Base-by-base conservation (phyloP, 2,888 invertebrate species). In the Leptarthrus brevirostris region DNA sequence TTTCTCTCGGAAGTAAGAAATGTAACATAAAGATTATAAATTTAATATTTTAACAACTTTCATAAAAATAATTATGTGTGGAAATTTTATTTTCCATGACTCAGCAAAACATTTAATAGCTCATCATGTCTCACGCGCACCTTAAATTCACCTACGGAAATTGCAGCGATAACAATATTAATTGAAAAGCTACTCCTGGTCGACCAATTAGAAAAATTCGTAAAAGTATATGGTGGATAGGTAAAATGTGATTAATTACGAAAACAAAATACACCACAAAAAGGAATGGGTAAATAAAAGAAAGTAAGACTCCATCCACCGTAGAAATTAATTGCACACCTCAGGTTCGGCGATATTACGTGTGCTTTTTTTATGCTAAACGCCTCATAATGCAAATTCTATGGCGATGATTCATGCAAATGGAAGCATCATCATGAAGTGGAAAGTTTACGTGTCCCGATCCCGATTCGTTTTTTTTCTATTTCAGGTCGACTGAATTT, bases 401-500 rank as follows among this genome's bases (percentile, higher is more conserved):
- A 30, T 6, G 52, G 30, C 36, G 30, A 16, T 69, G 69, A 69
- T 24, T 69, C 69, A 69, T 34, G n/a, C 52, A 18, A n/a, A 2
- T n/a, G 26, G 14, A 5, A 54, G 30, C 49, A 69, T 26, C 69
- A 52, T 52, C 69, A 52, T 30, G n/a, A 22, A 69, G 24, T 52
- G 69, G 52, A 69, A 69, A 69, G 34, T 69, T 69, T 52, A 52
- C 69, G 69, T 69, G 69, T 30, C 44, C 52, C 64, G 64, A 64
- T 44, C 44, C 52, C 34, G 69, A 52, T 69, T 69, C 18, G 34
- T 30, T 52, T 69, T 69, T 30, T 30, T 66, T 44, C 47, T 14
- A 52, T 52, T 69, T 69, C 52, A 52, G 52, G 49, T 30, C 34
- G 49, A 22, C 14, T 52, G 52, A 44, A n/a, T 47, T 66, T 24